A percentile compares a stretch with the other conserved stretches of the same genome.
These are phyloP conservation scores for Tetrax tetrax DNA, from an alignment of 2,113 vertebrate species.

Conservation along the genomic window DNA sequence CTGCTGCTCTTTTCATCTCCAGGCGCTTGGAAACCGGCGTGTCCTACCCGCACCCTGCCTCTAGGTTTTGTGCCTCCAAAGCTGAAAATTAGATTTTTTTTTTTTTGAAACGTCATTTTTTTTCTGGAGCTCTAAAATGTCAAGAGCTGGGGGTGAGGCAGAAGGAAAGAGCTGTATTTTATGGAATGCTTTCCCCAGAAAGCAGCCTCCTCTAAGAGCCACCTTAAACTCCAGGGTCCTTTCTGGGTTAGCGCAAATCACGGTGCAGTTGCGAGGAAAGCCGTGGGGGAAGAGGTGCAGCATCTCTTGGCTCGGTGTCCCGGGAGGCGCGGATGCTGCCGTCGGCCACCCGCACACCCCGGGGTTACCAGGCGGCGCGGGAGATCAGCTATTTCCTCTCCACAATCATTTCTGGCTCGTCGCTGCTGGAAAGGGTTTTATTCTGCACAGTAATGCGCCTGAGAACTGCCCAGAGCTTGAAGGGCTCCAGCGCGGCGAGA, in stretches of 20 bases:
- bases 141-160: slow-evolving; percentile 32
- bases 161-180: slow-evolving; percentile 6
- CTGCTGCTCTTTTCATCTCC: neutral
- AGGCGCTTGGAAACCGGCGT: neutral
- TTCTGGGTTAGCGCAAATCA: neutral
- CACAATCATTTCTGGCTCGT: neutral
- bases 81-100: slow-evolving; percentile 32
- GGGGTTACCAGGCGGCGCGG: neutral
- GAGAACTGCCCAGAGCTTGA: neutral
- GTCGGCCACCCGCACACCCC: neutral
- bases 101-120: neutral
- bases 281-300: neutral
- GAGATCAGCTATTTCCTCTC: neutral
- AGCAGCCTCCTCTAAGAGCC: neutral
- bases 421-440: neutral
- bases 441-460: neutral
- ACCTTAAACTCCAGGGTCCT: neutral
- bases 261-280: neutral
- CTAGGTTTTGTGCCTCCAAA: slow-evolving; percentile 16
- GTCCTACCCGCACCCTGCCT: neutral
- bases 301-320: neutral
- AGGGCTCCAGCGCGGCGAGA: neutral
- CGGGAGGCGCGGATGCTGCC: neutral
- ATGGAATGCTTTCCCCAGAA: slow-evolving; percentile 15
- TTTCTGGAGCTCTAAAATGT: slow-evolving; percentile 29